phyloP scores from a whole-genome alignment of 2,888 invertebrate genomes.

The Pristionchus maxplancki region DNA sequence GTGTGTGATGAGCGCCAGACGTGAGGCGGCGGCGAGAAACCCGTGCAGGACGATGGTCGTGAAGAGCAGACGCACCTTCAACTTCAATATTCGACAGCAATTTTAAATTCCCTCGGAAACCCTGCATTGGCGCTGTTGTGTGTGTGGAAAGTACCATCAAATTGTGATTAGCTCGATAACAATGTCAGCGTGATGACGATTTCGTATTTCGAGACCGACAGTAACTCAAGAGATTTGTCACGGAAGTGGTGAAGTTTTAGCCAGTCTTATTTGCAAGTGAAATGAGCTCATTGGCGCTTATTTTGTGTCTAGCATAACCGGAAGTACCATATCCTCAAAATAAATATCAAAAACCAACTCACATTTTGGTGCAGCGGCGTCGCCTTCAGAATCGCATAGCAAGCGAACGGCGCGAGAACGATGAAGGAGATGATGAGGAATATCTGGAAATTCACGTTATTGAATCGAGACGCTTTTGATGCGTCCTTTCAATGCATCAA shows the following conservation, averaged over 20 bases:
- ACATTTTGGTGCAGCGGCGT: conserved; percentile 35
- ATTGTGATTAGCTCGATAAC: too few relatives aligned
- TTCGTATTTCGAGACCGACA: too few relatives aligned
- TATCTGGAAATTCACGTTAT: background rate
- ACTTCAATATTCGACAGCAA: too few relatives aligned
- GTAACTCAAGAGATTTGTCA: background rate
- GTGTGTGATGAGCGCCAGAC: background rate
- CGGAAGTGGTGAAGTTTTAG: background rate
- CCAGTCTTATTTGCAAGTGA: background rate
- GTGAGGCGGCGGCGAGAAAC: background rate
- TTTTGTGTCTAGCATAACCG: background rate
- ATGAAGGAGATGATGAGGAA: background rate
- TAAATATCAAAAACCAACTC: background rate
- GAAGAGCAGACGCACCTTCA: background rate
- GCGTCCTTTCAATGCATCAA: background rate
- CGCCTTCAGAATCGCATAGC: conserved; percentile 18
- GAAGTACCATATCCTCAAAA: background rate
- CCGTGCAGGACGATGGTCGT: background rate
- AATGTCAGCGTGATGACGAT: too few relatives aligned
- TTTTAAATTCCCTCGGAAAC: too few relatives aligned
- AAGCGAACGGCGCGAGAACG: conserved; percentile 8
- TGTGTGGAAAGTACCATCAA: too few relatives aligned
- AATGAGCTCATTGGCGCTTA: background rate
- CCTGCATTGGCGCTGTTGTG: too few relatives aligned
- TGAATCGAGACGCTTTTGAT: too few relatives aligned